Conservation (phyloP, 2,113 vertebrate species). For the Neotragus pygmaeus region DNA sequence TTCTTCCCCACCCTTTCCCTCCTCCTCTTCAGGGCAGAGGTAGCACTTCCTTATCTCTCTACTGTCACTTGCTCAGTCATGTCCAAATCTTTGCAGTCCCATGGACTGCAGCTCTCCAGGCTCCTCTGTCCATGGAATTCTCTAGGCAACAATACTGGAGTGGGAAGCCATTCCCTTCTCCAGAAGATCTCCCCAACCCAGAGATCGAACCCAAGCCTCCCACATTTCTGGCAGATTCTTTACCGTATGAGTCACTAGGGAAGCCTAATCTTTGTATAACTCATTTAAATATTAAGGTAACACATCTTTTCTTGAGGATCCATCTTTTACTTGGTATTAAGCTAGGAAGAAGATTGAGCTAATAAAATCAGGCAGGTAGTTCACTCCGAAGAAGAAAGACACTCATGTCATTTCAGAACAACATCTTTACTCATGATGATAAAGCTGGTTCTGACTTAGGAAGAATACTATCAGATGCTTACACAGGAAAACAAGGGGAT, state of each 20-base stretch:
- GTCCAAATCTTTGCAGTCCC: background rate
- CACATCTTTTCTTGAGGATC: background rate
- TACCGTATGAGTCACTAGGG: background rate
- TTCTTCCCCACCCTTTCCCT: background rate
- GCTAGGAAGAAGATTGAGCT: background rate
- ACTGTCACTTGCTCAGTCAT: background rate
- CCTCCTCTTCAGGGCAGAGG: background rate
- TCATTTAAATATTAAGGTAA: background rate
- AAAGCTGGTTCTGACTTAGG: background rate
- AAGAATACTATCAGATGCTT: slow-evolving; percentile 49
- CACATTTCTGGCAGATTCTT: background rate
- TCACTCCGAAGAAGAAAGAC: background rate
- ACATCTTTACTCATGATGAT: slow-evolving; percentile 39
- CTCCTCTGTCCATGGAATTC: background rate
- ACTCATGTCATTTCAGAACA: background rate
- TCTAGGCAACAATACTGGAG: background rate
- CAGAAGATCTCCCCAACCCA: background rate
- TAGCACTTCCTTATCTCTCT: background rate
- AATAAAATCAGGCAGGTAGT: background rate
- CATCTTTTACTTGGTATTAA: background rate
- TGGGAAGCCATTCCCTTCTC: background rate
- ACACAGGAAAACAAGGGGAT: background rate
- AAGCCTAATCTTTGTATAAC: background rate
- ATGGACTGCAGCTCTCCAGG: background rate
- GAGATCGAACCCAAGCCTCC: background rate